phyloP scores from a whole-genome alignment of 2,113 vertebrate species.

The Montifringilla adamsi region DNA sequence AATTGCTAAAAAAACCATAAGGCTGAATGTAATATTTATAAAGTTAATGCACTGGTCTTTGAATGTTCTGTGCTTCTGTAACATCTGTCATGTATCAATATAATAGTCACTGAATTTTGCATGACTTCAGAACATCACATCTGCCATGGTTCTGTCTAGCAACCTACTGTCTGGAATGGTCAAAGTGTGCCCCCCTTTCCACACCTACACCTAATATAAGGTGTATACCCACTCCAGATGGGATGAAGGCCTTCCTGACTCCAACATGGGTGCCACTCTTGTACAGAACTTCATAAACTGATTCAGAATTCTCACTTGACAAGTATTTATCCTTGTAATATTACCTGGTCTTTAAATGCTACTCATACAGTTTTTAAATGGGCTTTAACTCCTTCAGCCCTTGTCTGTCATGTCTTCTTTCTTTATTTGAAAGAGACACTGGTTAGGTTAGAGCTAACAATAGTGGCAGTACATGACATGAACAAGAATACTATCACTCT shows the following conservation, averaged over 20 bases:
- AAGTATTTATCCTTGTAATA: not conserved
- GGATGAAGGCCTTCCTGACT: not conserved
- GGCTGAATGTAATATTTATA: conserved; percentile 28
- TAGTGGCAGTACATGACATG: not conserved
- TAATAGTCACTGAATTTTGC: conserved; percentile 39
- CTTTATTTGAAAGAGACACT: not conserved
- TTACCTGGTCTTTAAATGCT: not conserved
- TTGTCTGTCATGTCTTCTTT: not conserved
- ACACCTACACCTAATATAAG: not conserved
- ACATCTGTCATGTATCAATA: conserved; percentile 18
- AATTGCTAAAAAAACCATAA: conserved; percentile 11
- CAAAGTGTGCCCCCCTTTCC: not conserved
- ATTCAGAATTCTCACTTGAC: not conserved
- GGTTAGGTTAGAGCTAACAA: not conserved
- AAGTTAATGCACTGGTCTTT: conserved; percentile 26
- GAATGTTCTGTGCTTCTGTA: not conserved
- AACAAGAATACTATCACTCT: not conserved
- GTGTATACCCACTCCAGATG: not conserved
- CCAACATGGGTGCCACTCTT: not conserved
- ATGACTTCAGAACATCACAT: not conserved
- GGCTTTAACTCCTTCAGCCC: not conserved
- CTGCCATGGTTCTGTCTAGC: not conserved
- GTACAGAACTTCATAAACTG: not conserved
- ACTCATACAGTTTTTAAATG: not conserved
- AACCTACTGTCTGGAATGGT: not conserved